Evolutionary conservation across 2,113 vertebrate genomes (phyloP), one percentile per base, ranked within the genome.

Genomic region (Pelodiscus sinensis): DNA sequence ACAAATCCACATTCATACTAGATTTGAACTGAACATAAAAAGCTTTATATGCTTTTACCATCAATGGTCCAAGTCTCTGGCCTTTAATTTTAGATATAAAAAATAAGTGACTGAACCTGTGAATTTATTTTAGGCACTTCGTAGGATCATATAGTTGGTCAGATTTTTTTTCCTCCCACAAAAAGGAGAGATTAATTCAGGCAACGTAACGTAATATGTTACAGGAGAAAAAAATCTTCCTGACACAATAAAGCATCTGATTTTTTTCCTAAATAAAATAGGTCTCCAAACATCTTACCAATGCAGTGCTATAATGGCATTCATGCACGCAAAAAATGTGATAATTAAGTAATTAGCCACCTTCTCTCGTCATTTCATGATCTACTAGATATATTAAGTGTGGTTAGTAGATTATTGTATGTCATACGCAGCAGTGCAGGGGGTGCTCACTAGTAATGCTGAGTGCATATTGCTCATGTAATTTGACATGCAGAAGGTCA

Each of bases 341-440:
- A 90, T 88, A 95, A 97, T 96, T 90, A 95, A 94, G 79, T 94
- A 94, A 95, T 95, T 96, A 96, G 84, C 79, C 44, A 94, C 27
- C 65, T 85, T 77, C 92, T 80, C 44, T 91, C 78, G 88, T 77
- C 82, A 90, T 80, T 15, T 78, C 12, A 0, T 56, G 80, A 86
- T 86, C 35, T 86, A n/a, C 54, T 85, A 79, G 71, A 95, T 92
- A 24, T 22, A 90, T 92, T 89, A 86, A 88, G 84, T 58, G 56
- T 93, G 80, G 88, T 44, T 90, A 91, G 84, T 82, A 86, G 51
- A 19, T 81, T 82, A 11, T 24, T n/a, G 84, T 27, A 27, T 51
- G 71, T 65, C 60, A 81, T 9, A 75, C 0, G 79, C 54, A 65
- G 51, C 86, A n/a, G 79, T 71, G 29, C n/a, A 71, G 75, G n/a